phyloP scores from a whole-genome alignment of 2,888 invertebrate species.

The Ctenicera cuprea region DNA sequence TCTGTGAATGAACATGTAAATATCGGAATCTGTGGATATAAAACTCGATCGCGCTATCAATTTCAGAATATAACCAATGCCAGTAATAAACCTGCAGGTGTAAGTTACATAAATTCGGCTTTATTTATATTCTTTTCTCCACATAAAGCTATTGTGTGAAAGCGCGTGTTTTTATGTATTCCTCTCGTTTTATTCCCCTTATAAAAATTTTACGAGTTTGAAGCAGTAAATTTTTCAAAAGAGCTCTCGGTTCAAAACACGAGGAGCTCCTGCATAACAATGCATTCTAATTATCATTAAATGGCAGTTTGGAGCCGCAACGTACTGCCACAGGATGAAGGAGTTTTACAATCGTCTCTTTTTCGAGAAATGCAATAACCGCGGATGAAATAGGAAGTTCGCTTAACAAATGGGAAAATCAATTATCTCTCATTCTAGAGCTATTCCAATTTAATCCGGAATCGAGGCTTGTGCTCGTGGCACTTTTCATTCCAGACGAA shows the following conservation, averaged over 20 bases:
- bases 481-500: constrained; percentile 30
- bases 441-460: constrained; percentile 41
- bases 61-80: too few relatives aligned
- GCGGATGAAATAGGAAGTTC: constrained; percentile 33
- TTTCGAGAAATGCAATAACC: constrained; percentile 36
- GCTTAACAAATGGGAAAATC: constrained; percentile 39
- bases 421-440: constrained; percentile 32
- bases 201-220: constrained; percentile 23
- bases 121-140: constrained; percentile 23
- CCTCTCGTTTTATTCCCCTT: constrained; percentile 6
- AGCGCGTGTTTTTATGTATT: constrained; percentile 19
- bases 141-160: constrained; percentile 16
- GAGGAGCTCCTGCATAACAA: constrained; percentile 12
- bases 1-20: too few relatives aligned
- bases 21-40: too few relatives aligned
- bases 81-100: constrained; percentile 11
- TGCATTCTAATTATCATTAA: constrained; percentile 23
- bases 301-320: neutral
- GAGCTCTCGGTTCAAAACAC: neutral
- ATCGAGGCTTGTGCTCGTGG: constrained; percentile 31
- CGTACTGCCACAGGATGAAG: neutral
- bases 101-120: constrained; percentile 9
- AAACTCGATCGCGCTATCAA: too few relatives aligned
- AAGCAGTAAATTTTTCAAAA: constrained; percentile 17
- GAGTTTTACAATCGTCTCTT: neutral